Evolutionary conservation across 2,888 invertebrate genomes (phyloP).

Genomic region (Cerceris rybyensis): DNA sequence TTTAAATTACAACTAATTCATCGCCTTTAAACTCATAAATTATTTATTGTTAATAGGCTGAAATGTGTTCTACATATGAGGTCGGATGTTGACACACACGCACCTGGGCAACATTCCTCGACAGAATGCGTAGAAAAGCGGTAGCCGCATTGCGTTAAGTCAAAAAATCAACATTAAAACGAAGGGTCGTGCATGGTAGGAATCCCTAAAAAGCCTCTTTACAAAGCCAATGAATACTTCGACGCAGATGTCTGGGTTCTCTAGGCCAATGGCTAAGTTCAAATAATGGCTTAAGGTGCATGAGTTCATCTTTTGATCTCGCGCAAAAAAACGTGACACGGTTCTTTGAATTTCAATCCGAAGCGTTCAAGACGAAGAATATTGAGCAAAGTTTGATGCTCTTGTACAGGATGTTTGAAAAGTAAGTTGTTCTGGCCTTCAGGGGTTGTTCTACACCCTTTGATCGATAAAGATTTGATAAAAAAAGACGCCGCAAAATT

Average conservation of each 20-base stretch:
- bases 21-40: no score
- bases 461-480: no score
- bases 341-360: conserved; percentile 16
- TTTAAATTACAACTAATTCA: no score
- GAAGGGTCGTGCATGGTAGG: conserved; percentile 13
- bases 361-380: not conserved
- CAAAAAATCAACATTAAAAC: conserved; percentile 74
- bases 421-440: no score
- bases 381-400: no score
- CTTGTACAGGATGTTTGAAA: no score
- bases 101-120: conserved; percentile 45
- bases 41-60: no score
- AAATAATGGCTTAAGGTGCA: conserved; percentile 17
- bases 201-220: conserved; percentile 24
- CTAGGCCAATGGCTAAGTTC: not conserved
- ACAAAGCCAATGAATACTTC: conserved; percentile 21
- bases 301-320: conserved; percentile 40
- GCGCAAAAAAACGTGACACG: conserved; percentile 13
- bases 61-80: no score
- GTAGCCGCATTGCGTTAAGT: conserved; percentile 71
- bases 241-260: conserved; percentile 27
- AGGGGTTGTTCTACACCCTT: no score
- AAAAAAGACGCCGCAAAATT: no score
- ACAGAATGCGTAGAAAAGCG: conserved; percentile 40
- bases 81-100: conserved; percentile 49